Base-by-base conservation (phyloP, 1,140 invertebrate species). In the Arctopsyche grandis region DNA sequence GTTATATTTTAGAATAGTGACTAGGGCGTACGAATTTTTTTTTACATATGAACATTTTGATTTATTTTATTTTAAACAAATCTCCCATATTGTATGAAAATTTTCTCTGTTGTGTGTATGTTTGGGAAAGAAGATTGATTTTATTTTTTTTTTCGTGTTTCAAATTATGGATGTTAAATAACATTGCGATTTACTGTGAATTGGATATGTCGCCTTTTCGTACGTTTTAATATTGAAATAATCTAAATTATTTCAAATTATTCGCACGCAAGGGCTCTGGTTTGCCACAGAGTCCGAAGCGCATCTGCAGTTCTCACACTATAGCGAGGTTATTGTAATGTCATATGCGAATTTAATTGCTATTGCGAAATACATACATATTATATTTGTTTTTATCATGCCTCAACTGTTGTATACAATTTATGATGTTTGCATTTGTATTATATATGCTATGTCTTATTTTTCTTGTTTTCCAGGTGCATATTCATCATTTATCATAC, bases 1-100 rank as follows among this genome's bases (percentile, higher is more conserved):
- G 71, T 74, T 74, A 74, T 74, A 74, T 74, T 74, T 56, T 74
- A 74, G 71, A 56, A 56, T 74, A 74, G 71, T n/a, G 46, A 56
- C 9, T 74, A 74, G 52, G 71, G 22, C 71, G 46, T 74, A 74
- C 22, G 16, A 56, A 5, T 56, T 74, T 56, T 74, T 73, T 56
- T 74, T 74, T 74, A 29, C 12, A 21, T 73, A 22, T 66, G 19
- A 12, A 66, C 26, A 22, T 74, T 52, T 24, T 74, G 10, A 0
- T 16, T 73, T 73, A 48, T 73, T 73, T 73, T 73, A 38, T 69
- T 29, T 29, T 14, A 73, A 48, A 73, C 1, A 10, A 29, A 69
- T 1, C n/a, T 4, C 14, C 26, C 24, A 24, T 12, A 66, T 26
- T 12, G 10, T 66, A 22, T 66, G 21, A 9, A 21, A 60, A 60